A percentile compares a stretch with the other conserved stretches of the same genome.
These are phyloP conservation scores for Cotesia congregata DNA, from an alignment of 2,888 invertebrate genomes.

Conservation along the genomic window DNA sequence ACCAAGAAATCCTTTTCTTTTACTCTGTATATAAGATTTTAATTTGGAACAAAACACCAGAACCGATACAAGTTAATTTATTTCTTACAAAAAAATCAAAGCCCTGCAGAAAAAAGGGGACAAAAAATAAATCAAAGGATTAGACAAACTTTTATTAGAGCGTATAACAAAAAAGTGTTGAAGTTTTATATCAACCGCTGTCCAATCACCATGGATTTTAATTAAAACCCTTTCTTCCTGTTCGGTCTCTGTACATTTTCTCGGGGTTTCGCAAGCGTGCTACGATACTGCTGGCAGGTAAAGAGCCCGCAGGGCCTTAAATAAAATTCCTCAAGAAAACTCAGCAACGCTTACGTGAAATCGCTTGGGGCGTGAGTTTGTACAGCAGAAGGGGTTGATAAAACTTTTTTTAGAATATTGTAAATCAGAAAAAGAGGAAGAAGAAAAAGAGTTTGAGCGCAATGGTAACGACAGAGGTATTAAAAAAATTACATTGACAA, in stretches of 20 bases:
- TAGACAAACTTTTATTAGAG: not conserved
- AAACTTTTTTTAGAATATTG: not conserved
- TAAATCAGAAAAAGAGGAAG: constrained; percentile 20
- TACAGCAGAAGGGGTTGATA: not conserved
- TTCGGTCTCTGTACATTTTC: not conserved
- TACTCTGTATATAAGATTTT: no score
- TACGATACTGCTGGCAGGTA: constrained; percentile 25
- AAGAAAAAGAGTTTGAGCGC: not conserved
- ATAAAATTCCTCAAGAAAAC: constrained; percentile 36
- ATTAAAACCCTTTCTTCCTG: constrained; percentile 33
- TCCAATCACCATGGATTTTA: constrained; percentile 44
- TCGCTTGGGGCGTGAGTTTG: constrained; percentile 20
- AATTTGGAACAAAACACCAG: no score
- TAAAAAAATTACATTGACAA: constrained; percentile 48
- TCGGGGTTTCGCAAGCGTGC: constrained; percentile 16
- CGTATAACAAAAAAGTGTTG: not conserved
- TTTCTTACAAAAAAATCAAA: no score
- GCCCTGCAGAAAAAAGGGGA: not conserved
- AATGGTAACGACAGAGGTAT: constrained; percentile 19
- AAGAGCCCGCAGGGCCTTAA: constrained; percentile 38
- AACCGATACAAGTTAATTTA: no score
- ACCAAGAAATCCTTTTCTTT: no score
- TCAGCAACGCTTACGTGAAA: constrained; percentile 33
- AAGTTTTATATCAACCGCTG: constrained; percentile 40
- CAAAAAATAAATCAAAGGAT: not conserved